A percentile compares a stretch with the other conserved stretches of the same genome.
These are phyloP conservation scores for Barypeithes pellucidus DNA, from an alignment of 2,888 invertebrate species.

Conservation along the genomic window DNA sequence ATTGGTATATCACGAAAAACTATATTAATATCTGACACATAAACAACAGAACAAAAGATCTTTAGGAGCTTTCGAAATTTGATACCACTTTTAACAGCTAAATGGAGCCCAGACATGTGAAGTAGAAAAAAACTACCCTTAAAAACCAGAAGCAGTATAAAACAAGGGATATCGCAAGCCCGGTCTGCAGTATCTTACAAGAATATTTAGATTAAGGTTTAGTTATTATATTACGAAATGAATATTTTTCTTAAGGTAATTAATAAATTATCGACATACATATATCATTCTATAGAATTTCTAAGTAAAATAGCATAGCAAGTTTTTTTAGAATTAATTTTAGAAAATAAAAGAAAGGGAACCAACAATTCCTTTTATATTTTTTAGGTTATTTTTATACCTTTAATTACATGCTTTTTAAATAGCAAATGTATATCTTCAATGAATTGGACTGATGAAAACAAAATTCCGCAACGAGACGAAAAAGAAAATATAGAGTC, in stretches of 20 bases:
- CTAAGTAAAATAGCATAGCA: too few relatives aligned
- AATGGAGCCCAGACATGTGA: background rate
- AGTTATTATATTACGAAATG: background rate
- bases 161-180: background rate
- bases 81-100: background rate
- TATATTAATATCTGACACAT: background rate
- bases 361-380: background rate
- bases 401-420: background rate
- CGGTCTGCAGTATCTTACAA: background rate
- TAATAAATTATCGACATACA: background rate
- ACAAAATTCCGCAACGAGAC: background rate
- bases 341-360: too few relatives aligned
- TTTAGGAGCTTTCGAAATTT: background rate
- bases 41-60: background rate
- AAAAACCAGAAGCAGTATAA: background rate
- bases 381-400: conserved; percentile 12
- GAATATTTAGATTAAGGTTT: background rate
- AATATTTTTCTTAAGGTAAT: conserved; percentile 11
- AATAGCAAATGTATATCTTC: conserved; percentile 7
- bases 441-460: conserved; percentile 23
- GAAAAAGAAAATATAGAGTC: conserved; percentile 15
- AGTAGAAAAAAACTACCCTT: background rate
- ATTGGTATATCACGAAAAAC: background rate
- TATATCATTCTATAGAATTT: too few relatives aligned
- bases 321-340: too few relatives aligned